Evolutionary conservation across 2,888 invertebrate species (phyloP), one percentile per base, ranked within the genome.

Genomic region (Cerastis leucographa): DNA sequence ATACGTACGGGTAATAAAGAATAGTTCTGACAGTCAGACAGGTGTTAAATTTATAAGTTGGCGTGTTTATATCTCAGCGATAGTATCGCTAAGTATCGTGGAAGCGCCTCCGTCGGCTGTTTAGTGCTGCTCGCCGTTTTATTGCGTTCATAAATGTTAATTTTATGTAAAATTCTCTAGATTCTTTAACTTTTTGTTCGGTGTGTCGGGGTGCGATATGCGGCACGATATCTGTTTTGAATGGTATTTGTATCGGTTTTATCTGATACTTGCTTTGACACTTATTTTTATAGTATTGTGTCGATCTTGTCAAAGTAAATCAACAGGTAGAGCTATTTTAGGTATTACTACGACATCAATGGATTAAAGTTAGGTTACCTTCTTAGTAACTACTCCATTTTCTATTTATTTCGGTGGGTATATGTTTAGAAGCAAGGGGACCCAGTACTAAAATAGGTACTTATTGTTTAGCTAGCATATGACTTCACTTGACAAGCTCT

Each of bases 11-110:
- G 66, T 54, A 74, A 78, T 88, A 88, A 85, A 87, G 72, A 84
- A 88, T 83, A 81, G 74, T 89, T 85, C 79, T 88, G 93, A 93
- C 92, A 92, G 91, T 83, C 83, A 81, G 94, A 93, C 94, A 94
- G 94, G 94, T 94, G 94, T 93, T 92, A 92, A 92, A 94, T 94
- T 94, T 94, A 94, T 94, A 91, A 90, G 89, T 90, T 89, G 80
- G 92, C 93, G 94, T 93, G 93, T 92, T 92, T 90, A 89, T 91
- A 89, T 87, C 87, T 87, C 74, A 71, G 83, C 89, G 93, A 94
- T 94, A 85, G 88, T 92, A 93, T 93, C 93, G 88, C 79, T 87
- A 91, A 90, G 89, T 88, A 85, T 85, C 76, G 70, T 81, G 84
- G 87, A 84, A 87, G 89, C 87, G 83, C 88, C 89, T 89, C 78